Evolutionary conservation across 1,140 invertebrate species (phyloP).

Genomic region (Panulirus ornatus): DNA sequence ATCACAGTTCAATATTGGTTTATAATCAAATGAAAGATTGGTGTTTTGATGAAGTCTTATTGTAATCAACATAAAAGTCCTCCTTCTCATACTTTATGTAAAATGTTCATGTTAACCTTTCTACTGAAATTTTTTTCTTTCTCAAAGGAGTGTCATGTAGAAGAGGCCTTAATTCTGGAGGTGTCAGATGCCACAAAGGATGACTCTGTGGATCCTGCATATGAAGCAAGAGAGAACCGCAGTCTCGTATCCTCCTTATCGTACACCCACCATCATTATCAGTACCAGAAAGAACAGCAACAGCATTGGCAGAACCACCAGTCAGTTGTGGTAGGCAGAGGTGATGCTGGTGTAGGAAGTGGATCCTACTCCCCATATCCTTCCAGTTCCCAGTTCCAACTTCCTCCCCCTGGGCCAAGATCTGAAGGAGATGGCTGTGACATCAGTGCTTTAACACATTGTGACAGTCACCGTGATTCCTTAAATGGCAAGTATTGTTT

Average conservation of each 20-base stretch:
- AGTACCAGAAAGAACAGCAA: slow-evolving; percentile 21
- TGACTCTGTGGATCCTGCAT: slow-evolving; percentile 53
- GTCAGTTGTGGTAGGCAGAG: slow-evolving; percentile 52
- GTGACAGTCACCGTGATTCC: slow-evolving; percentile 41
- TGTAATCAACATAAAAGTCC: too few species aligned
- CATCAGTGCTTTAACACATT: background rate
- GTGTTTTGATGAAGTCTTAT: too few species aligned
- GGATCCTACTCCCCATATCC: background rate
- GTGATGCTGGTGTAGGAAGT: background rate
- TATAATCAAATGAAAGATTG: too few species aligned
- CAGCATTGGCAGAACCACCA: slow-evolving; percentile 26
- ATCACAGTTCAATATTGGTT: too few species aligned
- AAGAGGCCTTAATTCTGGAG: slow-evolving; percentile 51
- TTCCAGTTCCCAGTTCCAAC: background rate
- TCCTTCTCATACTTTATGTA: too few species aligned
- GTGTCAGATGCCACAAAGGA: slow-evolving; percentile 24
- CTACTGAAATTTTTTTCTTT: background rate
- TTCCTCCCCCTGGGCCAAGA: slow-evolving; percentile 36
- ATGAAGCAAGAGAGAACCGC: slow-evolving; percentile 56
- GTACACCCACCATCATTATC: background rate
- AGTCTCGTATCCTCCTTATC: background rate
- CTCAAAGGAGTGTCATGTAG: slow-evolving; percentile 58
- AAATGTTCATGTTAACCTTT: too few species aligned
- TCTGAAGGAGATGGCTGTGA: slow-evolving; percentile 59
- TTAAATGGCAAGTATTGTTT: slow-evolving; percentile 35